These are phyloP conservation scores for Epinephelus awoara DNA, from an alignment of 2,797 vertebrate genomes.

Conservation along the genomic window DNA sequence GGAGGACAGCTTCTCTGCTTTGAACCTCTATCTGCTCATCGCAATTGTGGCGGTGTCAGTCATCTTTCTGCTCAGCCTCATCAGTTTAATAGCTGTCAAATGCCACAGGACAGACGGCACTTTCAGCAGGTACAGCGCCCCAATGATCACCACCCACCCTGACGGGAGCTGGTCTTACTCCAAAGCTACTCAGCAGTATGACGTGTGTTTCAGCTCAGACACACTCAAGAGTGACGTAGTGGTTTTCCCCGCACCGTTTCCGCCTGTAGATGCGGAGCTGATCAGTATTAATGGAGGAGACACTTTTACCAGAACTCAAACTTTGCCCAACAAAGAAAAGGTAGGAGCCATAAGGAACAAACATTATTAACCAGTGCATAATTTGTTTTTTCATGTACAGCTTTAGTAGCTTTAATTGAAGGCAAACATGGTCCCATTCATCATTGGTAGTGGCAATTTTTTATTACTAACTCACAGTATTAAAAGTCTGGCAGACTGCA, in stretches of 20 bases:
- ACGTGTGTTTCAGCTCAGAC: conserved; percentile 72
- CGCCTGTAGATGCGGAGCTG: conserved; percentile 26
- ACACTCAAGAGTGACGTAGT: conserved; percentile 69
- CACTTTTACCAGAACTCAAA: conserved; percentile 64
- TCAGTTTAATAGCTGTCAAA: conserved; percentile 27
- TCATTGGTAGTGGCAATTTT: no score
- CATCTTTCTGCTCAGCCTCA: no score
- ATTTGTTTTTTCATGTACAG: no score
- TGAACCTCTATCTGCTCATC: no score
- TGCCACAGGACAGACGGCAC: conserved; percentile 54
- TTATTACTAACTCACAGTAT: no score
- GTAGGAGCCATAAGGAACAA: conserved; percentile 35
- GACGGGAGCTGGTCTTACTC: conserved; percentile 73
- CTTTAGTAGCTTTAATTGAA: no score
- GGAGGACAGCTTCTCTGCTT: background rate
- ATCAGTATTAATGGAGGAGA: conserved; percentile 50
- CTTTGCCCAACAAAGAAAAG: conserved; percentile 61
- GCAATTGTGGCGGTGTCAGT: no score
- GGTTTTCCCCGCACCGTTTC: conserved; percentile 53
- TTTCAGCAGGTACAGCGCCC: conserved; percentile 58
- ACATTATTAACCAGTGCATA: no score
- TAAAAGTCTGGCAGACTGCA: no score
- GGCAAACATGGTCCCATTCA: no score
- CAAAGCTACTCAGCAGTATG: conserved; percentile 71
- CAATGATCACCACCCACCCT: conserved; percentile 66